Percentiles rank a stretch among this genome's conserved stretches.
These are phyloP conservation scores for Alitta virens DNA, from an alignment of 2,888 invertebrate genomes.

Conservation along the genomic window DNA sequence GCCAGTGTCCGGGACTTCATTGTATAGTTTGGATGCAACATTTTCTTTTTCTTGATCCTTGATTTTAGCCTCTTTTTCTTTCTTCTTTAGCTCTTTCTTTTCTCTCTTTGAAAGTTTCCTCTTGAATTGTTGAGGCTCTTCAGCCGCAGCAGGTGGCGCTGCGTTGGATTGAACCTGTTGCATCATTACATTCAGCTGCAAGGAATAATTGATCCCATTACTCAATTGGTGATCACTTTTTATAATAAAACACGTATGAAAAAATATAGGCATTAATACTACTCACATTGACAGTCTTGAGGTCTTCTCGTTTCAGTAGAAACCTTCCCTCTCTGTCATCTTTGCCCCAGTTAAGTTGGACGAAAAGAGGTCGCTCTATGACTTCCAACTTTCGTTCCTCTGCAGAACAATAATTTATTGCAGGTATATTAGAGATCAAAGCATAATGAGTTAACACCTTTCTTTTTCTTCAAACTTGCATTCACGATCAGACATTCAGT, in stretches of 20 bases:
- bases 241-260: too few species aligned
- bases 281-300: slow-evolving; percentile 33
- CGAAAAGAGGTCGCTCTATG: slow-evolving; percentile 91
- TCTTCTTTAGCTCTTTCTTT: slow-evolving; percentile 95
- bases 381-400: slow-evolving; percentile 87
- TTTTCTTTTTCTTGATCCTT: slow-evolving; percentile 25
- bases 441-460: too few species aligned
- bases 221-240: too few species aligned
- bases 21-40: slow-evolving; percentile 58
- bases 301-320: slow-evolving; percentile 69
- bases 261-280: too few species aligned
- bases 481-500: too few species aligned
- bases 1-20: slow-evolving; percentile 89
- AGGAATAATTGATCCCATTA: too few species aligned
- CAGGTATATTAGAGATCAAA: too few species aligned
- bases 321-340: slow-evolving; percentile 98
- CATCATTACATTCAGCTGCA: too few species aligned
- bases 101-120: slow-evolving; percentile 94
- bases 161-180: background rate
- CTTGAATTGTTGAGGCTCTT: slow-evolving; percentile 55
- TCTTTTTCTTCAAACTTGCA: too few species aligned
- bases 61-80: slow-evolving; percentile 56
- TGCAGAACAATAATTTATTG: slow-evolving; percentile 38
- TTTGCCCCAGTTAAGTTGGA: slow-evolving; percentile 98
- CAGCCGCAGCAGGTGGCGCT: background rate